Evolutionary conservation across 2,888 invertebrate genomes (phyloP).

Genomic region (Zaprionus lineosus): DNA sequence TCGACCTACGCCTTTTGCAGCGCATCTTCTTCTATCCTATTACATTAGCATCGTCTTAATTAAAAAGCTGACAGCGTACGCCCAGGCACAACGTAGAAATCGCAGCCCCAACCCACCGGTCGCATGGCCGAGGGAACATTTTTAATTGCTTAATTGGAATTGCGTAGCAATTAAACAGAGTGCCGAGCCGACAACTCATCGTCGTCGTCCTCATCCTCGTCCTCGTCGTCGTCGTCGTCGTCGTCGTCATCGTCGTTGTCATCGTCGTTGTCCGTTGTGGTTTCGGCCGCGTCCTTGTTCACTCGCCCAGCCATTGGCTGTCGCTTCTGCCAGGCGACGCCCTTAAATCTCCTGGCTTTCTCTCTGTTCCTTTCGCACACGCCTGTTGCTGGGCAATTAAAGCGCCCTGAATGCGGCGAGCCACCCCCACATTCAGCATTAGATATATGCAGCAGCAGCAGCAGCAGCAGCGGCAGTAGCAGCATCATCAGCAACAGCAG

Average conservation of each 20-base stretch:
- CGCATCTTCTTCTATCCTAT: constrained; percentile 81
- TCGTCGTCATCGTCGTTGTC: too few relatives aligned
- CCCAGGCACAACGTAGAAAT: constrained; percentile 28
- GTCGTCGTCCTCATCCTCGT: not conserved
- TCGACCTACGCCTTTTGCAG: constrained; percentile 81
- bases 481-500: too few relatives aligned
- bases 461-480: too few relatives aligned
- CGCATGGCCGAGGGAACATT: constrained; percentile 36
- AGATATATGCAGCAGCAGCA: too few relatives aligned
- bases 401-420: constrained; percentile 7
- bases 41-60: constrained; percentile 82
- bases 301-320: constrained; percentile 10
- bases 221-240: too few relatives aligned
- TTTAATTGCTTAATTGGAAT: constrained; percentile 82
- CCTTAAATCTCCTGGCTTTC: constrained; percentile 16
- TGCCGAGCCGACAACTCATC: not conserved
- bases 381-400: constrained; percentile 50
- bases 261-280: too few relatives aligned
- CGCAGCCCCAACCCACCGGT: not conserved
- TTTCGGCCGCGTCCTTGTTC: constrained; percentile 18
- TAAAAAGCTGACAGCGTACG: constrained; percentile 79
- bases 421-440: constrained; percentile 44
- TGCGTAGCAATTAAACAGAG: constrained; percentile 52
- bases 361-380: constrained; percentile 21
- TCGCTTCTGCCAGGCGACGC: constrained; percentile 19